phyloP scores from a whole-genome alignment of 2,113 vertebrate species.

The Gobiocypris rarus region DNA sequence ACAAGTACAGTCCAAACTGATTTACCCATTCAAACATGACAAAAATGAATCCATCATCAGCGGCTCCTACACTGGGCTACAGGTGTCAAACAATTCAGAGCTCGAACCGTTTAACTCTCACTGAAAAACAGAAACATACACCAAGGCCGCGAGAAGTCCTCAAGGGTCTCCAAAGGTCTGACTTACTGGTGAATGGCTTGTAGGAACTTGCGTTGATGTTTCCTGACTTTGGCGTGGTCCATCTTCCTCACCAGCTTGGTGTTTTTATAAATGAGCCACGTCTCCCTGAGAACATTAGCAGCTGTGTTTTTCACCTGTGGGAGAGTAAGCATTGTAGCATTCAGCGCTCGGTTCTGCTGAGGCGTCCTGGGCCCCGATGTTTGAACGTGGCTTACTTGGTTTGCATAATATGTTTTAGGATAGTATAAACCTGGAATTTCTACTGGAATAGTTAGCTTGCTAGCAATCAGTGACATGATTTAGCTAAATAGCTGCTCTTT shows the following conservation, averaged over 20 bases:
- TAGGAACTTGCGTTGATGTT: conserved; percentile 99
- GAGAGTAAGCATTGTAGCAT: conserved; percentile 49
- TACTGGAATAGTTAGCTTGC: not conserved
- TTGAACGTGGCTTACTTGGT: not conserved
- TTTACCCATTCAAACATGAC: not conserved
- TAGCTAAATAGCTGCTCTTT: not conserved
- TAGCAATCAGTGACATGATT: not conserved
- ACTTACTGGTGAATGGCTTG: conserved; percentile 99
- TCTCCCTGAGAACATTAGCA: conserved; percentile 99
- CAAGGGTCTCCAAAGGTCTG: conserved; percentile 36
- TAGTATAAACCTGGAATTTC: not conserved
- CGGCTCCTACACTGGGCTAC: conserved; percentile 69
- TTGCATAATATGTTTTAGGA: not conserved
- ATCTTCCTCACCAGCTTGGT: conserved; percentile 99
- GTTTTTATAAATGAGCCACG: conserved; percentile 99
- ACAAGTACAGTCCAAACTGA: not conserved
- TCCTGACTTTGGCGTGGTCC: conserved; percentile 98
- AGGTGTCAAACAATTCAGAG: conserved; percentile 85
- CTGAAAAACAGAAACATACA: conserved; percentile 28
- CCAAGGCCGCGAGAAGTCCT: not conserved
- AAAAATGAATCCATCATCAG: not conserved
- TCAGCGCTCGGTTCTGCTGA: not conserved
- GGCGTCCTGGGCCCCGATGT: not conserved
- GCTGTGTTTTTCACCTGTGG: conserved; percentile 98
- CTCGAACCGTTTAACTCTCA: conserved; percentile 60